A percentile compares a stretch with the other conserved stretches of the same genome.
Evolutionary conservation across 2,113 vertebrate species (phyloP).

Genomic region (Pelvicachromis taeniatus): DNA sequence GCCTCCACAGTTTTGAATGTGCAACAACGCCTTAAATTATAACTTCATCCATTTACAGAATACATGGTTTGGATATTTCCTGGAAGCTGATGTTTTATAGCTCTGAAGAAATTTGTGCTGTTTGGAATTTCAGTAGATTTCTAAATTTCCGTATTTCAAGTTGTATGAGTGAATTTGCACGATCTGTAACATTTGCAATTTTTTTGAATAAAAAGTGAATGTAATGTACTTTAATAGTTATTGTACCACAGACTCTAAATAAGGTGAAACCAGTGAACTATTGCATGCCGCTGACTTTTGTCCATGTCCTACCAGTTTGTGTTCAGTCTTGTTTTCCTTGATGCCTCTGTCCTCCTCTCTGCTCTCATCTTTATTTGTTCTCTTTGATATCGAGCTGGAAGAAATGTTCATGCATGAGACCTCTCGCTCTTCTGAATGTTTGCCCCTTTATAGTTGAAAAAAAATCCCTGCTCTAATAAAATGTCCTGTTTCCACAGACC

Average conservation of each 20-base stretch:
- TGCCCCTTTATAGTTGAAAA: neutral
- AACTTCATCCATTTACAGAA: too few relatives aligned
- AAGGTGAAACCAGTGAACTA: neutral
- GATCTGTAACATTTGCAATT: neutral
- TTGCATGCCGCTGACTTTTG: neutral
- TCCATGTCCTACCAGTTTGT: neutral
- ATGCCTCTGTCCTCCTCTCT: neutral
- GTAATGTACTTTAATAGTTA: neutral
- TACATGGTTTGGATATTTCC: too few relatives aligned
- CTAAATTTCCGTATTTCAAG: too few relatives aligned
- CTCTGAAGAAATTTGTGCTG: too few relatives aligned
- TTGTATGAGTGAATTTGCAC: too few relatives aligned
- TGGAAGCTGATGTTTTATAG: too few relatives aligned
- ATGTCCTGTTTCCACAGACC: conserved; percentile 69
- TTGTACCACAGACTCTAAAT: neutral
- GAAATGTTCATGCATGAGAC: neutral
- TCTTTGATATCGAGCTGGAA: neutral
- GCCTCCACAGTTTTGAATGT: neutral
- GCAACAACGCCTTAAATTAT: neutral
- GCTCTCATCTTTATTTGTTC: neutral
- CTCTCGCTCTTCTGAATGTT: neutral
- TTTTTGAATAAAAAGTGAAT: neutral
- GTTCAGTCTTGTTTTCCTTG: neutral
- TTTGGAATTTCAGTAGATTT: too few relatives aligned
- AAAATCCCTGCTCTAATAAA: neutral